A percentile compares a stretch with the other conserved stretches of the same genome.
These are phyloP conservation scores for Albula goreensis DNA, from an alignment of 2,113 vertebrate species.

Conservation along the genomic window DNA sequence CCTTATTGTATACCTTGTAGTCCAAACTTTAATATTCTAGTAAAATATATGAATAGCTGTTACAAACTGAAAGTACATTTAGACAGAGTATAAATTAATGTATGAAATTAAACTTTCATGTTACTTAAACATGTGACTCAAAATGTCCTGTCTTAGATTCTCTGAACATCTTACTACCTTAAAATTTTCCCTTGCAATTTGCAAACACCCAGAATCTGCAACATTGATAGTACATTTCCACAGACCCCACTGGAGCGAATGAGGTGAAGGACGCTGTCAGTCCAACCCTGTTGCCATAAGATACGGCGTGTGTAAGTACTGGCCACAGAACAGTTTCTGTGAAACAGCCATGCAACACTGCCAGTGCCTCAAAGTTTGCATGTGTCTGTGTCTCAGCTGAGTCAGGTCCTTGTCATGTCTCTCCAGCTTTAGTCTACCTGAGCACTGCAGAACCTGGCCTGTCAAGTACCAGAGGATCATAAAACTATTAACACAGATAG, in stretches of 20 bases:
- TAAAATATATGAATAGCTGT: too few species aligned
- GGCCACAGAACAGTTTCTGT: background rate
- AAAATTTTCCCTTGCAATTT: background rate
- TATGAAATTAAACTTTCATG: too few species aligned
- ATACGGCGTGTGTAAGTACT: background rate
- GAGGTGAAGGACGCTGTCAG: background rate
- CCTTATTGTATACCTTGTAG: too few species aligned
- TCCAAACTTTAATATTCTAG: too few species aligned
- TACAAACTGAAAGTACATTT: too few species aligned
- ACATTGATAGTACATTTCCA: background rate
- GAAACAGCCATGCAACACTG: background rate
- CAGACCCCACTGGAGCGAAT: background rate
- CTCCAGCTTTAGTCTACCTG: background rate
- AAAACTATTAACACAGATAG: too few species aligned
- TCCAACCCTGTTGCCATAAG: background rate
- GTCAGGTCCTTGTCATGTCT: background rate
- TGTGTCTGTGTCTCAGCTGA: background rate
- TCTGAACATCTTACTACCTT: background rate
- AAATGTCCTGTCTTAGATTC: background rate
- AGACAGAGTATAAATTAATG: too few species aligned
- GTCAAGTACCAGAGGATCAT: too few species aligned
- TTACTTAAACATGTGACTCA: too few species aligned
- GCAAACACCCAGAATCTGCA: background rate
- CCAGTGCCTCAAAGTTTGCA: background rate
- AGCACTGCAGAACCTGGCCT: background rate